Conservation (phyloP, 2,888 invertebrate species). For the Chrysolina haemoptera region DNA sequence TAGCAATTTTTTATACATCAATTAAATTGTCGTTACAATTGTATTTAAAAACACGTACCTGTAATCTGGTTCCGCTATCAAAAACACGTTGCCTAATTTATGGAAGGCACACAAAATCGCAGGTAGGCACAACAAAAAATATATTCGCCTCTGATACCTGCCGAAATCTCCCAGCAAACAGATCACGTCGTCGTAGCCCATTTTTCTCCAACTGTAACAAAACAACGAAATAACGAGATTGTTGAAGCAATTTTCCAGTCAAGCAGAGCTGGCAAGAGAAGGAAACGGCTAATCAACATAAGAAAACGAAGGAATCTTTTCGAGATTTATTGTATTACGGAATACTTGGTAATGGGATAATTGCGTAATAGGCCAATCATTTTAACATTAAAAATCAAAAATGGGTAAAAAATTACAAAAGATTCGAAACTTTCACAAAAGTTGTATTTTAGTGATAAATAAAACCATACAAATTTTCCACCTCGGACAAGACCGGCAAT, state of each 20-base stretch:
- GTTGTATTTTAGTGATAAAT: too few species aligned
- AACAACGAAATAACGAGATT: not conserved
- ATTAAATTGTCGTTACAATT: too few species aligned
- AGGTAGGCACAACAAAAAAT: slow-evolving; percentile 79
- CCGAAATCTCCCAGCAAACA: slow-evolving; percentile 80
- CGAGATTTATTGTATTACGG: not conserved
- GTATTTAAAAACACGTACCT: slow-evolving; percentile 67
- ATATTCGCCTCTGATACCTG: slow-evolving; percentile 77
- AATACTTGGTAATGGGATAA: not conserved
- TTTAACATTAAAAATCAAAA: too few species aligned
- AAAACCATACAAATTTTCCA: too few species aligned
- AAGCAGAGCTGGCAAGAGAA: not conserved
- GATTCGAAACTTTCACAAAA: too few species aligned
- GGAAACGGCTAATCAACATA: not conserved
- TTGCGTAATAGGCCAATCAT: too few species aligned
- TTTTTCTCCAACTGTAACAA: slow-evolving; percentile 60
- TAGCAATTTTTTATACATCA: too few species aligned
- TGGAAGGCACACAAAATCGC: slow-evolving; percentile 82
- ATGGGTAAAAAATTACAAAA: too few species aligned
- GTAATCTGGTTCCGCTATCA: slow-evolving; percentile 77
- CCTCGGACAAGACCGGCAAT: too few species aligned
- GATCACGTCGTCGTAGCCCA: slow-evolving; percentile 83
- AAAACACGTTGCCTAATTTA: slow-evolving; percentile 81
- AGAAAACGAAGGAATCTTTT: slow-evolving; percentile 8
- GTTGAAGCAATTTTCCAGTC: slow-evolving; percentile 9